These are phyloP conservation scores for Gracilinanus agilis DNA, from an alignment of 2,113 vertebrate genomes.

Conservation along the genomic window DNA sequence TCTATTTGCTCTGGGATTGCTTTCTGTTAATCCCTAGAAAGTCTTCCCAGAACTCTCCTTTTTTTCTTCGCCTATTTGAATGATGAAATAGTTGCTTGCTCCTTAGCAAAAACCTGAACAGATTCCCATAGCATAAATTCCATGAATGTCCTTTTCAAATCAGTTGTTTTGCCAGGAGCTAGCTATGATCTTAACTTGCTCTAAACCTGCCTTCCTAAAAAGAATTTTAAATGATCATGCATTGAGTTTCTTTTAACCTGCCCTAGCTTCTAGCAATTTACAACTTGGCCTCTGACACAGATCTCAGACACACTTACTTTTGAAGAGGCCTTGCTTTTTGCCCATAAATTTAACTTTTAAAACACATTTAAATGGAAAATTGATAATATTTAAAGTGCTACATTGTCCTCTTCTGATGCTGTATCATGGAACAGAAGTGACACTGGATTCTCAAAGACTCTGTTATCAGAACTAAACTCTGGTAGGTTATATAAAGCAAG, in stretches of 20 bases:
- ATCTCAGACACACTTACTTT: not conserved
- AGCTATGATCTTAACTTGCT: not conserved
- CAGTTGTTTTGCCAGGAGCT: not conserved
- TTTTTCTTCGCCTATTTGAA: not conserved
- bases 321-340: not conserved
- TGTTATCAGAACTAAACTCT: not conserved
- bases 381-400: not conserved
- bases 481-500: not conserved
- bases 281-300: not conserved
- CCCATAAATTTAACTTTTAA: not conserved
- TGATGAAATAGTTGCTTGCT: not conserved
- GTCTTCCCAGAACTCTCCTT: not conserved
- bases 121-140: not conserved
- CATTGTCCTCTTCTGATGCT: not conserved
- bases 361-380: not conserved
- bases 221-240: not conserved
- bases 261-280: not conserved
- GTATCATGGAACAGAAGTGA: not conserved
- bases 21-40: constrained; percentile 1
- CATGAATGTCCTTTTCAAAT: not conserved
- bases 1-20: not conserved
- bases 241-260: constrained; percentile 2
- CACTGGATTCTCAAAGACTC: not conserved
- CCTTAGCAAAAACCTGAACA: not conserved
- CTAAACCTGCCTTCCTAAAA: not conserved